These are phyloP conservation scores for Ptiloglossa arizonensis DNA, from an alignment of 1,140 invertebrate species.

Conservation along the genomic window DNA sequence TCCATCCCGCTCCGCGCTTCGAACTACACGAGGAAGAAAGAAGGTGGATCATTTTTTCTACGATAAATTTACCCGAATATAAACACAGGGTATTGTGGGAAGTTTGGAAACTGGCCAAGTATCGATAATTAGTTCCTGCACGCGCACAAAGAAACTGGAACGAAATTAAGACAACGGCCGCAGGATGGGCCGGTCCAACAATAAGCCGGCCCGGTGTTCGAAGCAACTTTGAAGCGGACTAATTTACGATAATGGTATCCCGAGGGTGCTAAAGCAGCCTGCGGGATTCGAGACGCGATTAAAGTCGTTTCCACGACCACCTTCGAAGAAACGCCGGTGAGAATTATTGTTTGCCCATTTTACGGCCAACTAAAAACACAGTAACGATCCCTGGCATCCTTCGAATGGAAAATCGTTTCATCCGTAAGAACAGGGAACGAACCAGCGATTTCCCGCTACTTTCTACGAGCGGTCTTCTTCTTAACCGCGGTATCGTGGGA, in stretches of 20 bases:
- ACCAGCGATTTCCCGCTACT: too few relatives aligned
- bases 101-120: conserved; percentile 37
- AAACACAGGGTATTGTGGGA: not conserved
- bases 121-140: conserved; percentile 49
- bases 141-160: conserved; percentile 42
- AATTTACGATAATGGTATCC: conserved; percentile 46
- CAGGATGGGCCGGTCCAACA: conserved; percentile 23
- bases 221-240: conserved; percentile 45
- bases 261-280: not conserved
- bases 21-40: too few relatives aligned
- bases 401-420: not conserved
- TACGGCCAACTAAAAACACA: not conserved
- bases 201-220: conserved; percentile 33
- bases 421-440: not conserved
- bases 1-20: too few relatives aligned
- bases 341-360: conserved; percentile 20
- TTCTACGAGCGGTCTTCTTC: too few relatives aligned
- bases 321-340: not conserved
- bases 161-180: conserved; percentile 49
- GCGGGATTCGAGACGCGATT: conserved; percentile 18
- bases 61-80: conserved; percentile 30
- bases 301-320: conserved; percentile 30
- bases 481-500: too few relatives aligned
- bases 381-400: not conserved
- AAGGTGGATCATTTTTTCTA: not conserved